Evolutionary conservation across 2,113 vertebrate genomes (phyloP).

Genomic region (Leptodactylus fuscus): DNA sequence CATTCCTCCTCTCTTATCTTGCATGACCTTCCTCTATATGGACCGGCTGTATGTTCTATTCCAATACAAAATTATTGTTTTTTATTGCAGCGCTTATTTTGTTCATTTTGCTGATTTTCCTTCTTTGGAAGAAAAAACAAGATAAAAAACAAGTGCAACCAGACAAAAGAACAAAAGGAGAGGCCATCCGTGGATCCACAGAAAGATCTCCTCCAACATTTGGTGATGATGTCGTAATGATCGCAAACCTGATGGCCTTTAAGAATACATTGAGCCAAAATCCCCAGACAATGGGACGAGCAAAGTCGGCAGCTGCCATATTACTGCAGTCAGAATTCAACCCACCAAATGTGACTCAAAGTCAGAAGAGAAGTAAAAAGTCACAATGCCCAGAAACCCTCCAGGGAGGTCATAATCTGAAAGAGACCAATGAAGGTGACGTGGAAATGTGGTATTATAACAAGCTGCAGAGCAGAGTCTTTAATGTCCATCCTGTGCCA

Average conservation of each 20-base stretch:
- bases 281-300: constrained; percentile 28
- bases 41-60: not conserved
- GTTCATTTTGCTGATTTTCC: constrained; percentile 62
- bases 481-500: not conserved
- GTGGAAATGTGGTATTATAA: constrained; percentile 55
- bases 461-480: not conserved
- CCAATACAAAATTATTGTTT: constrained; percentile 25
- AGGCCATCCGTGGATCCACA: not conserved
- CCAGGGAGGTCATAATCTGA: not conserved
- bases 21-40: not conserved
- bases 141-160: constrained; percentile 64
- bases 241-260: not conserved
- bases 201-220: not conserved
- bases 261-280: not conserved
- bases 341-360: not conserved
- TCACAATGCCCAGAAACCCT: not conserved
- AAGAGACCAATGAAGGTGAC: not conserved
- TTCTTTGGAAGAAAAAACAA: constrained; percentile 65
- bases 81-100: constrained; percentile 67
- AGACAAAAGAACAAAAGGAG: not conserved
- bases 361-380: not conserved
- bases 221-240: not conserved
- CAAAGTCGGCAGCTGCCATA: constrained; percentile 73
- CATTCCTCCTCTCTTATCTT: not conserved
- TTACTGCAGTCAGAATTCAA: constrained; percentile 62